Base-by-base conservation (phyloP, 2,888 invertebrate genomes). In the Clepsis dumicolana region DNA sequence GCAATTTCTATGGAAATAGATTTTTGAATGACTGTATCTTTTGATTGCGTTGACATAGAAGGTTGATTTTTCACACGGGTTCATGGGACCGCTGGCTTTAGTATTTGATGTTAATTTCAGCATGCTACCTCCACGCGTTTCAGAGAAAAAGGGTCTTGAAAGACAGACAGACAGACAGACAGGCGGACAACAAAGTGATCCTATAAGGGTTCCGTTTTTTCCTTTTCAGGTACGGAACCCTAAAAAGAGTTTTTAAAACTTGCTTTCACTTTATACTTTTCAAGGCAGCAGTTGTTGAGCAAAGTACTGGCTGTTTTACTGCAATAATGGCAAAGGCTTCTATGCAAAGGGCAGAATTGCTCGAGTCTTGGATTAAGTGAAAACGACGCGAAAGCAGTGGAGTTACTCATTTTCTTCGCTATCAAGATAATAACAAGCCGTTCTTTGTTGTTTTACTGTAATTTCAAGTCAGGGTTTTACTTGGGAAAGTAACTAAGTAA, bases 341-440 rank as follows among this genome's bases (percentile, higher is more conserved):
- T 25, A 54, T 29, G 29, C 54, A 54, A 18, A 24, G 25, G 59
- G 29, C 12, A n/a, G 27, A 54, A 56, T 24, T 56, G 54, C 56
- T 24, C n/a, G 38, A n/a, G 10, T 1, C 63, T 8, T 14, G 64
- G 64, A 64, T 64, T 64, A 56, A 48, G 44, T 54, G 24, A 24
- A 32, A 32, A 56, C 64, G 24, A 25, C 24, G 44, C 64, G 7
- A 41, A 21, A 54, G 29, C 54, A 48, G 64, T 44, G 56, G 56
- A 32, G 38, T 54, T 64, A 38, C 29, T 56, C 44, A 64, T 64
- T 56, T 64, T 64, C 56, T 48, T 64, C 32, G 54, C 44, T 56
- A 64, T 64, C 56, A 32, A 54, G 24, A 56, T 44, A 56, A 54
- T 64, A 64, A 56, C 56, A 64, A 64, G 44, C 56, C 52, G 41